These are phyloP conservation scores for Lagenorhynchus albirostris DNA, from an alignment of 2,113 vertebrate species.

Conservation along the genomic window DNA sequence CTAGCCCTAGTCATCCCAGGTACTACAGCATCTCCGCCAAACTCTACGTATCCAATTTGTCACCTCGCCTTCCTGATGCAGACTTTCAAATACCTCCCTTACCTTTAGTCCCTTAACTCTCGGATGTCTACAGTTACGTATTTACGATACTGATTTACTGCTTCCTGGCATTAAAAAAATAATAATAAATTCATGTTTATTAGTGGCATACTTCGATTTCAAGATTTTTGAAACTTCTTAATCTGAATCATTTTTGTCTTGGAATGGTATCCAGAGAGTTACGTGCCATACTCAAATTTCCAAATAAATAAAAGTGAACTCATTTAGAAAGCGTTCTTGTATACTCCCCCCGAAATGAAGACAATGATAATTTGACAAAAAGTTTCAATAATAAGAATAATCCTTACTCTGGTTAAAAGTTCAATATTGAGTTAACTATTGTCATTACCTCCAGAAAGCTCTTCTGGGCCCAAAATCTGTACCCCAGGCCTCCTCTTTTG, in stretches of 20 bases:
- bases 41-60: background rate
- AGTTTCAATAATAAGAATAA: background rate
- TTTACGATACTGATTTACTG: background rate
- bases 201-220: background rate
- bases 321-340: conserved; percentile 13
- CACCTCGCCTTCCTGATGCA: background rate
- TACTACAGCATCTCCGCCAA: background rate
- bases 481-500: background rate
- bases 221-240: background rate
- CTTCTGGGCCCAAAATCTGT: background rate
- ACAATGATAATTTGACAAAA: background rate
- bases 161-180: background rate
- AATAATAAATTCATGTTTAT: background rate
- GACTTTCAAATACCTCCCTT: background rate
- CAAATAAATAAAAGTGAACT: background rate
- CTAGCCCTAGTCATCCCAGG: background rate
- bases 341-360: background rate
- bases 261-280: background rate
- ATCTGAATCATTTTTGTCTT: background rate
- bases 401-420: background rate
- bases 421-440: background rate
- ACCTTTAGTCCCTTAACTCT: background rate
- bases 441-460: background rate
- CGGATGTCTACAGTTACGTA: background rate
- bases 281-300: background rate